Evolutionary conservation across 37 sponge, comb jelly and placozoan genomes (phyloP).

Genomic region (Agelas oroides): DNA sequence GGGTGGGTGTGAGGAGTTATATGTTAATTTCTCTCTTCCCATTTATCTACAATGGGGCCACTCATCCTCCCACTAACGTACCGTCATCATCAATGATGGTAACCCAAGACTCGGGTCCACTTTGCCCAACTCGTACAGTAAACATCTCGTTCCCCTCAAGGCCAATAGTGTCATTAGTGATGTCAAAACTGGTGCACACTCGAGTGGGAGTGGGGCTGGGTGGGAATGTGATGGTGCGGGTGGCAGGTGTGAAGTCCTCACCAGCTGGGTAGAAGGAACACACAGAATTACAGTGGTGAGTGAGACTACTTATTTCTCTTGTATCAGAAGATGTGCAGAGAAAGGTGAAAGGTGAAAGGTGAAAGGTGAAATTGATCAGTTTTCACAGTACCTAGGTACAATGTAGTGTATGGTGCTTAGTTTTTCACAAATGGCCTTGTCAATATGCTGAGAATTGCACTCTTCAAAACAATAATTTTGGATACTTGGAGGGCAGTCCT

Average conservation of each 20-base stretch:
- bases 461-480: no score
- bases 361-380: no score
- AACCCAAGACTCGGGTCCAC: not conserved
- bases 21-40: not conserved
- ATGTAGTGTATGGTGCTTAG: no score
- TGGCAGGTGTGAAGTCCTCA: conserved; percentile 5
- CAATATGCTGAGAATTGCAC: no score
- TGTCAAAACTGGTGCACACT: conserved; percentile 8
- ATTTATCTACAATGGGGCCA: not conserved
- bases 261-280: conserved; percentile 11
- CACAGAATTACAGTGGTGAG: no score
- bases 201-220: not conserved
- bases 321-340: not conserved
- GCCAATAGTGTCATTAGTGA: conserved; percentile 33
- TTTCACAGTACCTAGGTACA: no score
- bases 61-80: no score
- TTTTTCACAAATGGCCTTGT: no score
- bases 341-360: no score
- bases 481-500: no score
- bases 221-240: conserved; percentile 3
- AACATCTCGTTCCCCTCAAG: conserved; percentile 29
- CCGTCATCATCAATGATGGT: not conserved
- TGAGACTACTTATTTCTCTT: not conserved
- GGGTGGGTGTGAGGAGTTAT: not conserved
- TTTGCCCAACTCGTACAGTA: not conserved